Evolutionary conservation across 2,797 vertebrate species (phyloP).

Genomic region (Argya squamiceps): DNA sequence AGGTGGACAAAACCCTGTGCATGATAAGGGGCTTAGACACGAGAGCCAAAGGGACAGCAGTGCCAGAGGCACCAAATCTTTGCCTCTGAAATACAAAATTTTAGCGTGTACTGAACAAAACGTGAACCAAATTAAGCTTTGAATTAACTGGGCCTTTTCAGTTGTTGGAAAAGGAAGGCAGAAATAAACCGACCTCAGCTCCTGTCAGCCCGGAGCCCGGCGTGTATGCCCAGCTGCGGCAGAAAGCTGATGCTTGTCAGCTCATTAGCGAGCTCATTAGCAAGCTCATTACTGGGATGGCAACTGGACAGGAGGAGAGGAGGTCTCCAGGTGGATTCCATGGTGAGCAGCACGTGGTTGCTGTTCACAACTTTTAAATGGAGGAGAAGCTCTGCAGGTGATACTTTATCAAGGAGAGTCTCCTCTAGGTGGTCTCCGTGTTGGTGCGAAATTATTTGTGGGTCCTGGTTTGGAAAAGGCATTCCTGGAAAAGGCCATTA

Average conservation of each 20-base stretch:
- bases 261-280: background rate
- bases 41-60: background rate
- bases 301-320: accelerated
- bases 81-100: background rate
- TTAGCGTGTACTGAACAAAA: background rate
- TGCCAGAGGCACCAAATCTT: background rate
- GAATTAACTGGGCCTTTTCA: background rate
- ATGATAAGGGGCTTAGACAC: background rate
- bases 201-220: background rate
- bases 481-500: accelerated
- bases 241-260: background rate
- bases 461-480: accelerated
- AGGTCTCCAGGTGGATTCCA: accelerated
- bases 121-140: background rate
- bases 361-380: background rate
- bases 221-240: background rate
- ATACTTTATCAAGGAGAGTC: accelerated
- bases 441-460: accelerated
- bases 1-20: background rate
- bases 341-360: accelerated
- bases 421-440: accelerated
- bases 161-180: background rate
- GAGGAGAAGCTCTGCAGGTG: accelerated
- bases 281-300: background rate
- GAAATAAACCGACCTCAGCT: background rate